Percentiles rank a stretch among this genome's conserved stretches.
phyloP scores from a whole-genome alignment of 2,888 invertebrate genomes.

The Biston stratarius region DNA sequence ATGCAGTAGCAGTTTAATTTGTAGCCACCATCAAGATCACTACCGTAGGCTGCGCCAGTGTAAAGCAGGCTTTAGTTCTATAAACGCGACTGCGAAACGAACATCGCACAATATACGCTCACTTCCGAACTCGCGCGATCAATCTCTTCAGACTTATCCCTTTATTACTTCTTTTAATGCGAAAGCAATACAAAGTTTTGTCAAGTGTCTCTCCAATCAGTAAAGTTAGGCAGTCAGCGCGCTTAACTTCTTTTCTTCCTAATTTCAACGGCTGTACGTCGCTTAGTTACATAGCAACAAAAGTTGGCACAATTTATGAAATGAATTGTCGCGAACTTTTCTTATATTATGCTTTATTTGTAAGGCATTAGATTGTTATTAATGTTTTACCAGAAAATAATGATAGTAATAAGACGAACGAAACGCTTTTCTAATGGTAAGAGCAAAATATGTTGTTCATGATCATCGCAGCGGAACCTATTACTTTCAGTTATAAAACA shows the following conservation, averaged over 20 bases:
- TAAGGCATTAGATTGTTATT: not conserved
- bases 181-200: slow-evolving; percentile 57
- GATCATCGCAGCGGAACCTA: no score
- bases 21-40: no score
- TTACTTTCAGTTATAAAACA: no score
- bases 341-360: slow-evolving; percentile 3
- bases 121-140: slow-evolving; percentile 43
- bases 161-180: slow-evolving; percentile 50
- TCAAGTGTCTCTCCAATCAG: slow-evolving; percentile 56
- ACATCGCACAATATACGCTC: slow-evolving; percentile 40
- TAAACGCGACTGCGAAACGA: slow-evolving; percentile 21
- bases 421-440: no score
- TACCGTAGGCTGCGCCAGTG: no score
- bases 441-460: no score
- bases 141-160: slow-evolving; percentile 46
- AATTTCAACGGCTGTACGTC: slow-evolving; percentile 39
- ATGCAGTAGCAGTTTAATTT: no score
- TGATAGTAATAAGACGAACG: no score
- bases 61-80: no score
- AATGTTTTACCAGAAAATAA: not conserved
- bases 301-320: slow-evolving; percentile 31
- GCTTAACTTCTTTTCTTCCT: slow-evolving; percentile 42
- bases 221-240: slow-evolving; percentile 47
- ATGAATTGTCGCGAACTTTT: slow-evolving; percentile 21
- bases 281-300: slow-evolving; percentile 27